Percentiles rank a stretch among this genome's conserved stretches.
Evolutionary conservation across 2,797 vertebrate species (phyloP).

Genomic region (Urophycis tenuis): DNA sequence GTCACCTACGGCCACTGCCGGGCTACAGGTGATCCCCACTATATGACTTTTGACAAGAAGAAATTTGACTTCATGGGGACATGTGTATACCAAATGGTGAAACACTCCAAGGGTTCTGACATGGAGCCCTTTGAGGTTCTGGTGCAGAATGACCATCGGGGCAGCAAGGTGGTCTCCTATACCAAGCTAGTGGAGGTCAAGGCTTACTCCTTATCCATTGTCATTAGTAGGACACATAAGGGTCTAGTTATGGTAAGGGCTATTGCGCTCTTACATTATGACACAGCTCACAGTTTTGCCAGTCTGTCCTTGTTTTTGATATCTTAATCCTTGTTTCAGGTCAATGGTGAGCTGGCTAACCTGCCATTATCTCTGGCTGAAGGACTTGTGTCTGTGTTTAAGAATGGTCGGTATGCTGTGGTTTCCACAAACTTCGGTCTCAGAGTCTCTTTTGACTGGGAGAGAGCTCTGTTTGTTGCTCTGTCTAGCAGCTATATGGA

Average conservation of each 20-base stretch:
- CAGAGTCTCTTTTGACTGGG: conserved; percentile 62
- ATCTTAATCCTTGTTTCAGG: conserved; percentile 51
- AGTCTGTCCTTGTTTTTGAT: not conserved
- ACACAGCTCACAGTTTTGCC: not conserved
- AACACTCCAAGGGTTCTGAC: conserved; percentile 43
- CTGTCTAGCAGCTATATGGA: conserved; percentile 61
- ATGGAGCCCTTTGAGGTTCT: conserved; percentile 62
- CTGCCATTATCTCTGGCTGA: conserved; percentile 60
- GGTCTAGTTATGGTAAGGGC: conserved; percentile 59
- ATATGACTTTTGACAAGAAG: conserved; percentile 60
- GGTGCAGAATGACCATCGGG: conserved; percentile 65
- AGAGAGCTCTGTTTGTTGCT: conserved; percentile 46
- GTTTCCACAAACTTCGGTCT: conserved; percentile 63
- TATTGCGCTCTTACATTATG: not conserved
- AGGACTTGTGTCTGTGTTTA: conserved; percentile 49
- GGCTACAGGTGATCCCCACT: conserved; percentile 63
- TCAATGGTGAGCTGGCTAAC: conserved; percentile 68
- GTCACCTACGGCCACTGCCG: conserved; percentile 57
- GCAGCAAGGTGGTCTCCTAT: conserved; percentile 55
- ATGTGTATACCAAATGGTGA: conserved; percentile 63
- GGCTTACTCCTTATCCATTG: conserved; percentile 52
- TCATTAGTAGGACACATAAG: conserved; percentile 55
- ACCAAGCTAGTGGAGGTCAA: conserved; percentile 64
- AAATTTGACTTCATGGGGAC: conserved; percentile 64
- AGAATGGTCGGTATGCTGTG: conserved; percentile 51